Evolutionary conservation across 1,140 invertebrate genomes (phyloP).

Genomic region (Drosophila paulistorum): DNA sequence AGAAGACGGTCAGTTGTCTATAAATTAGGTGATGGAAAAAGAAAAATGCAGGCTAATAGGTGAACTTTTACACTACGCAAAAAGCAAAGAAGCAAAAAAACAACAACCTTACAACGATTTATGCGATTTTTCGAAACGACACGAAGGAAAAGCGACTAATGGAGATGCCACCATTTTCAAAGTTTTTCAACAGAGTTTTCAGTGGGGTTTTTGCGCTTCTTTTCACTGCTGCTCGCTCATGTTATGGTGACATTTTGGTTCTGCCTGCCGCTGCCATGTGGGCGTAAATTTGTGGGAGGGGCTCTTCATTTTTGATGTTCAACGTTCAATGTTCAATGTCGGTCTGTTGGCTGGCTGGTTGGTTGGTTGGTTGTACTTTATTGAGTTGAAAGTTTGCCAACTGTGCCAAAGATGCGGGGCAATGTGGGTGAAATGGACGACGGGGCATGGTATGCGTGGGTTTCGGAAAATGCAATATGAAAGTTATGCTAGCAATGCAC

Average conservation of each 20-base stretch:
- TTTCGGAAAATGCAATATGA: slow-evolving; percentile 49
- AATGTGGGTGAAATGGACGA: slow-evolving; percentile 5
- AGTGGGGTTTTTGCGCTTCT: slow-evolving; percentile 12
- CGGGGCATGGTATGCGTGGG: background rate
- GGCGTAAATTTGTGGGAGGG: background rate
- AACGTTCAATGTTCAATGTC: slow-evolving; percentile 47
- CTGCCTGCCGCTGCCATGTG: slow-evolving; percentile 8
- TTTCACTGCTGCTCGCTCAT: slow-evolving; percentile 5
- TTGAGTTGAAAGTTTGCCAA: slow-evolving; percentile 61
- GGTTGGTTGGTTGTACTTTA: slow-evolving; percentile 40
- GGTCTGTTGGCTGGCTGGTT: background rate
- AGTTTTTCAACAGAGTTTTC: slow-evolving; percentile 10
- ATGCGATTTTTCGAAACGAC: slow-evolving; percentile 2
- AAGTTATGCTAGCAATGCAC: slow-evolving; percentile 67
- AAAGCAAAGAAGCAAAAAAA: slow-evolving; percentile 10
- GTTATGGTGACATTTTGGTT: slow-evolving; percentile 15
- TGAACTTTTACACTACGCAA: slow-evolving; percentile 4
- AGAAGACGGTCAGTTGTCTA: slow-evolving; percentile 31
- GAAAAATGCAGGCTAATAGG: slow-evolving; percentile 44
- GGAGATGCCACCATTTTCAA: slow-evolving; percentile 19
- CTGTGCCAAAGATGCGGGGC: slow-evolving; percentile 33
- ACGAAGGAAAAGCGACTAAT: slow-evolving; percentile 19
- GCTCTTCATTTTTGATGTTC: slow-evolving; percentile 40
- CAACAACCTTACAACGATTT: slow-evolving; percentile 22
- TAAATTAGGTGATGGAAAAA: slow-evolving; percentile 40